Conservation (phyloP, 2,797 vertebrate genomes). For the Holocentrus rufus region DNA sequence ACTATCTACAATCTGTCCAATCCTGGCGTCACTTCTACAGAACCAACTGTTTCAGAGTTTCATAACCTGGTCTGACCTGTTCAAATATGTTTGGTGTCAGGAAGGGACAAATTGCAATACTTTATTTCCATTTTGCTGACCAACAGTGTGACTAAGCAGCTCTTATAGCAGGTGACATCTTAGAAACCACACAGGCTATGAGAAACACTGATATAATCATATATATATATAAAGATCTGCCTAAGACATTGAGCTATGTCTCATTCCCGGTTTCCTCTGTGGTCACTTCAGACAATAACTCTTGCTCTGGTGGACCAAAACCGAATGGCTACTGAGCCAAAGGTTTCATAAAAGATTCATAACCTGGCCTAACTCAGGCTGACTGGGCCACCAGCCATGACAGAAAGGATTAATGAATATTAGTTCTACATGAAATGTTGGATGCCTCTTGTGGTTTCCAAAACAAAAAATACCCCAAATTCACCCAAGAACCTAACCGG, state of each 20-base stretch:
- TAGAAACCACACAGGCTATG: not conserved
- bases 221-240: not conserved
- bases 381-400: not conserved
- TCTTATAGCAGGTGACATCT: not conserved
- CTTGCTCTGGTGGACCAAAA: conserved; percentile 10
- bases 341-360: not conserved
- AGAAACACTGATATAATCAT: not conserved
- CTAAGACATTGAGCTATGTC: too few species aligned
- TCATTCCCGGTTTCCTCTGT: not conserved
- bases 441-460: too few species aligned
- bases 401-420: not conserved
- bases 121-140: conserved; percentile 4
- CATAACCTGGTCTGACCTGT: not conserved
- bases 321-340: conserved; percentile 5
- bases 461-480: too few species aligned
- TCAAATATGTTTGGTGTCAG: conserved; percentile 1
- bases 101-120: not conserved
- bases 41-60: conserved; percentile 8
- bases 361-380: not conserved
- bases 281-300: conserved; percentile 3
- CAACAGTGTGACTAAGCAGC: not conserved
- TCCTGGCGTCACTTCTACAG: not conserved
- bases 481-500: too few species aligned
- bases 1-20: conserved; percentile 1
- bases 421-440: too few species aligned